Percentiles rank a stretch among this genome's conserved stretches.
phyloP scores from a whole-genome alignment of 2,888 invertebrate species.

The Torymus tubicola region DNA sequence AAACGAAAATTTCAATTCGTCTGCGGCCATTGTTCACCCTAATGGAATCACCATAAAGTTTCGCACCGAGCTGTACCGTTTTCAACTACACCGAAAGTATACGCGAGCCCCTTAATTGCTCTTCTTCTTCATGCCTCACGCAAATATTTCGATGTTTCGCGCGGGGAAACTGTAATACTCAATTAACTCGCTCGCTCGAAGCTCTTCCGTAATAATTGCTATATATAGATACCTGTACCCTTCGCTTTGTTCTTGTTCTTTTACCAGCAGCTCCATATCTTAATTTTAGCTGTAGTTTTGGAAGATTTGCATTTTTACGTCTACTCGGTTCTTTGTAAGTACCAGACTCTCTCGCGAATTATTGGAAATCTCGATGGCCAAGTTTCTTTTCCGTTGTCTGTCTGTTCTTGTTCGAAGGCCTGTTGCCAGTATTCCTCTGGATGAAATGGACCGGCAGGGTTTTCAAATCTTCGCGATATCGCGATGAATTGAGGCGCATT shows the following conservation, averaged over 20 bases:
- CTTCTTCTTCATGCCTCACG: not conserved
- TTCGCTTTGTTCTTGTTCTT: no score
- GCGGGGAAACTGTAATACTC: slow-evolving; percentile 9
- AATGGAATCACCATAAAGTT: slow-evolving; percentile 21
- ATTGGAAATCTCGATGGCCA: not conserved
- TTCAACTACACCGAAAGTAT: no score
- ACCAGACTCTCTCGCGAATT: not conserved
- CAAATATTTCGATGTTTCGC: not conserved
- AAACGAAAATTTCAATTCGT: no score
- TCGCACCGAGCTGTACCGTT: no score
- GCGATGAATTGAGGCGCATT: no score
- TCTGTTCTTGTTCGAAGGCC: no score
- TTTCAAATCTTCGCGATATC: no score
- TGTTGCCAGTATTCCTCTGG: not conserved
- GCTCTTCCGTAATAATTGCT: not conserved
- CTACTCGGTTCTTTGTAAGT: no score
- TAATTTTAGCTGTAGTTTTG: slow-evolving; percentile 4
- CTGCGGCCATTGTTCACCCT: slow-evolving; percentile 14
- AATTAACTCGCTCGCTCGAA: slow-evolving; percentile 29
- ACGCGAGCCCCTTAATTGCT: not conserved
- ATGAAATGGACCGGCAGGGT: no score
- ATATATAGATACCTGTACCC: no score
- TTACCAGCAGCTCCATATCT: not conserved
- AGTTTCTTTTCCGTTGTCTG: no score
- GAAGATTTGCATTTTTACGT: no score